phyloP scores from a whole-genome alignment of 2,113 vertebrate species.

The Leptosomus discolor region DNA sequence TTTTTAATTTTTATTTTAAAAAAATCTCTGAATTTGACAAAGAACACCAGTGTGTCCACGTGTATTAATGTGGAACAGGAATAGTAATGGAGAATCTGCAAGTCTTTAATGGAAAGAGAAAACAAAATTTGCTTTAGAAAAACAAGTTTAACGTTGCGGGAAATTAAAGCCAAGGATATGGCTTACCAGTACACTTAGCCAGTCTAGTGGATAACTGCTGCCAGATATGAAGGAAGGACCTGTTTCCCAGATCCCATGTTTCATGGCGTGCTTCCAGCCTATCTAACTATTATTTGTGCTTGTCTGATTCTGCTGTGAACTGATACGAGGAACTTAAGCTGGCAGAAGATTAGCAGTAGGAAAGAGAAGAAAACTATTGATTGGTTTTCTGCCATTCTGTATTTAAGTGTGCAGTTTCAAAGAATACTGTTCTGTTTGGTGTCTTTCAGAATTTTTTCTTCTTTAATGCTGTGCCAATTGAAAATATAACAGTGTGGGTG shows the following conservation, averaged over 20 bases:
- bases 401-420: background rate
- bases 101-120: background rate
- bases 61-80: background rate
- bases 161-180: background rate
- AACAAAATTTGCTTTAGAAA: background rate
- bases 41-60: rapidly evolving
- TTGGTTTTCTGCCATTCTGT: background rate
- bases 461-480: background rate
- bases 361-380: background rate
- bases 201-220: background rate
- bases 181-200: background rate
- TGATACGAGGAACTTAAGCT: background rate
- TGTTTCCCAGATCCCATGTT: background rate
- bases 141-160: background rate
- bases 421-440: background rate
- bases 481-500: background rate
- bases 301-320: background rate
- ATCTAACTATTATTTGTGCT: background rate
- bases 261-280: background rate
- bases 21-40: background rate
- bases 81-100: background rate
- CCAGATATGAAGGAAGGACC: background rate
- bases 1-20: background rate
- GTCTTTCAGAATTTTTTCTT: background rate
- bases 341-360: background rate